phyloP scores from a whole-genome alignment of 1,140 invertebrate genomes.

The Hesperophylax magnus region DNA sequence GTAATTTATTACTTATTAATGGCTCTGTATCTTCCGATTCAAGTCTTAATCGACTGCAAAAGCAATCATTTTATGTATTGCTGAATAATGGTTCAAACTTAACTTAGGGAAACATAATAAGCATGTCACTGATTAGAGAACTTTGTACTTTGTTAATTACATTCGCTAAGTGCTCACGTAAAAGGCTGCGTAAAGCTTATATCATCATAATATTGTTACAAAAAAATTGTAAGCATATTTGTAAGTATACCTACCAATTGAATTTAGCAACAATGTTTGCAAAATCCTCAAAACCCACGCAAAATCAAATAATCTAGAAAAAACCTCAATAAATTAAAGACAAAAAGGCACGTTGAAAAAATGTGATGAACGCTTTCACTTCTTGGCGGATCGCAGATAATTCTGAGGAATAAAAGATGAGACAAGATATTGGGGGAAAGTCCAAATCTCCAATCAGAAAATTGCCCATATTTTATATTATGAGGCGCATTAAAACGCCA shows the following conservation, averaged over 20 bases:
- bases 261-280: background rate
- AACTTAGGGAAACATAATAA: too few species aligned
- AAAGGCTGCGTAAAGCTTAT: too few species aligned
- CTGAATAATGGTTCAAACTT: too few species aligned
- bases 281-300: slow-evolving; percentile 13
- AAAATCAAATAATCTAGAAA: background rate
- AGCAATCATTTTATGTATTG: too few species aligned
- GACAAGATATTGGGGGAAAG: background rate
- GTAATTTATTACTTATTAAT: slow-evolving; percentile 18
- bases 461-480: background rate
- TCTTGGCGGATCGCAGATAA: background rate
- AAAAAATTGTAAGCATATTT: too few species aligned
- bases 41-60: too few species aligned
- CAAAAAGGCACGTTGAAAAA: slow-evolving; percentile 7
- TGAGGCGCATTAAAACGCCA: slow-evolving; percentile 5
- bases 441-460: background rate
- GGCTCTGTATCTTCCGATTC: background rate
- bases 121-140: too few species aligned
- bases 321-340: background rate
- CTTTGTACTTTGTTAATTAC: too few species aligned
- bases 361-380: background rate
- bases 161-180: too few species aligned
- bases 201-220: too few species aligned
- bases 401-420: slow-evolving; percentile 11
- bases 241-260: too few species aligned